Percentiles rank a stretch among this genome's conserved stretches.
Conservation (phyloP, 2,113 vertebrate genomes). For the Pipra filicauda region DNA sequence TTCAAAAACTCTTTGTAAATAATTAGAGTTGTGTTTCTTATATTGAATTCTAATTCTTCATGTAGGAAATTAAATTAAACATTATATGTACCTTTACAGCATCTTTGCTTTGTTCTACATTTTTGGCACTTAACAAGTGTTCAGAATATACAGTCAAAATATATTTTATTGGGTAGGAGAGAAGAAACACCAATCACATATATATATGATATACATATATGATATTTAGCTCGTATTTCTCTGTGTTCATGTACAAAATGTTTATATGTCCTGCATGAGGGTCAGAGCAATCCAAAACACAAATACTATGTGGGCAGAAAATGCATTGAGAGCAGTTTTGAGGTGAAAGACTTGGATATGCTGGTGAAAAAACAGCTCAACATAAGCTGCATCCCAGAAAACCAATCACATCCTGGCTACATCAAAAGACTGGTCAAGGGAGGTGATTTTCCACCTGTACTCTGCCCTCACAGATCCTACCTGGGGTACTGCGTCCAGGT, state of each 20-base stretch:
- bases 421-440: not conserved
- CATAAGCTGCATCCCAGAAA: not conserved
- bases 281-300: not conserved
- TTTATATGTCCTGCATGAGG: not conserved
- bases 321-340: not conserved
- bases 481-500: fast-evolving
- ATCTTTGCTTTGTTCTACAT: not conserved
- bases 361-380: not conserved
- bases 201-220: not conserved
- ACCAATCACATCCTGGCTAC: not conserved
- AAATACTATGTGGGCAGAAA: not conserved
- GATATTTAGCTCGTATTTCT: not conserved
- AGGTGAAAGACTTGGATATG: not conserved
- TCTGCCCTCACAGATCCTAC: not conserved
- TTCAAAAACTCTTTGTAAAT: not conserved
- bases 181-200: not conserved
- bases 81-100: not conserved
- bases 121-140: not conserved
- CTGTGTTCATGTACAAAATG: not conserved
- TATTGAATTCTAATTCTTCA: not conserved
- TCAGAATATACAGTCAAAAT: not conserved
- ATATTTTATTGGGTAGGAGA: not conserved
- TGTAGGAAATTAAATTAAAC: not conserved
- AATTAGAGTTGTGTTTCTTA: not conserved
- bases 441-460: not conserved